Evolutionary conservation across 92 coral and sea anemone genomes (phyloP).

Genomic region (Plumapathes pennacea): DNA sequence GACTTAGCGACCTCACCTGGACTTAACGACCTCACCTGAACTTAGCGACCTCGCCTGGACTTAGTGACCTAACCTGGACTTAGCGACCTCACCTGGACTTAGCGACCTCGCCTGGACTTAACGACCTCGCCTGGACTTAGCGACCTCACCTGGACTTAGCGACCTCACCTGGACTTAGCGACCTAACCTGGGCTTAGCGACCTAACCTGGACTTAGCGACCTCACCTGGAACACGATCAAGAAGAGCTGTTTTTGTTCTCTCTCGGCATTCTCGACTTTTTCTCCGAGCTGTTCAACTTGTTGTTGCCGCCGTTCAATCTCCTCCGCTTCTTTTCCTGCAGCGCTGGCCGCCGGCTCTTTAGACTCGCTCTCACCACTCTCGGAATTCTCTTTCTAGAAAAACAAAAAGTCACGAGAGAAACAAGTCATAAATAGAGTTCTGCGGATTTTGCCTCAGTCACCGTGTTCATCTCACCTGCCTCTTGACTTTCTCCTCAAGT

Average conservation of each 20-base stretch:
- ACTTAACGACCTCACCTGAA: too few species aligned
- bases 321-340: constrained; percentile 36
- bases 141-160: too few species aligned
- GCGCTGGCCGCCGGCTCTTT: constrained; percentile 48
- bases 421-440: background rate
- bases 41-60: too few species aligned
- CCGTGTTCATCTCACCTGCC: constrained; percentile 80
- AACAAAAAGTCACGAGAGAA: background rate
- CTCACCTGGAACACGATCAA: constrained; percentile 89
- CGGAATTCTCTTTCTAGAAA: too few species aligned
- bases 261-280: constrained; percentile 77
- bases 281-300: constrained; percentile 73
- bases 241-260: constrained; percentile 86
- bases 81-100: too few species aligned
- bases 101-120: too few species aligned
- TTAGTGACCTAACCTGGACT: too few species aligned
- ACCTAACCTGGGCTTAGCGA: too few species aligned
- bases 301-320: constrained; percentile 65
- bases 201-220: background rate
- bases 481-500: constrained; percentile 74
- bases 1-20: too few species aligned
- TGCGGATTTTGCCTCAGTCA: too few species aligned
- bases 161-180: too few species aligned
- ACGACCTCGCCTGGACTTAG: too few species aligned
- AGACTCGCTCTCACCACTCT: constrained; percentile 20